Base-by-base conservation (phyloP, 2,113 vertebrate species). In the Saguinus imperator region DNA sequence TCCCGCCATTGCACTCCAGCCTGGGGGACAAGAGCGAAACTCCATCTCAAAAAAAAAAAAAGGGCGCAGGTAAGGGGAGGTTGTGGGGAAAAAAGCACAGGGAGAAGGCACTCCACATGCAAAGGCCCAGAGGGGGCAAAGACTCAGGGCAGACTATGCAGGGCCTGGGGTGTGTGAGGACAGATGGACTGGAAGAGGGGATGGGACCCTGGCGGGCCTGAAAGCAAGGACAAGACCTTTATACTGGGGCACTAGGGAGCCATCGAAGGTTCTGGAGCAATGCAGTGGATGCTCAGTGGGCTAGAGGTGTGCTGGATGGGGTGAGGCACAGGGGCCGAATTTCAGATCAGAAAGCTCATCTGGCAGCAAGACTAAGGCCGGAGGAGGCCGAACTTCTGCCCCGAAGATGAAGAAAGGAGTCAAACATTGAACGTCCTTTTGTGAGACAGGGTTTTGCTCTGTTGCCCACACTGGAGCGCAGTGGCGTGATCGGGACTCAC, bases 241-340 rank as follows among this genome's bases (percentile, higher is more conserved):
- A 66, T 13, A 48, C 57, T 21, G 7, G 14, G 45, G 25, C 8
- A n/a, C 7, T 14, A 45, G 58, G 87, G 73, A 88, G 57, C n/a
- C 20, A n/a, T 0, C 0, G 76, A 68, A 52, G 82, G 68, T 18
- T 12, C 7, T 5, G 9, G 68, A 87, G 85, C 52, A 45, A 45
- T 2, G 37, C 8, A 6, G 6, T 29, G 37, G 12, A 20, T 1
- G 29, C 68, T 37, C 12, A 11, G 11, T 0, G 45, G 50, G 12
- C 50, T 29, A 35, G 40, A 55, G 32, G 1, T 35, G 8, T 50
- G 58, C 86, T 23, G 1, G 11, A 29, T 11, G 1, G 20, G 68
- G 10, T 12, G 21, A 11, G 61, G 12, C 76, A 20, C 23, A 70
- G 40, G 48, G 72, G 14, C 48, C 61, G 2, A 57, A 20, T 32